Base-by-base conservation (phyloP, 2,113 vertebrate species). In the Bucco capensis region DNA sequence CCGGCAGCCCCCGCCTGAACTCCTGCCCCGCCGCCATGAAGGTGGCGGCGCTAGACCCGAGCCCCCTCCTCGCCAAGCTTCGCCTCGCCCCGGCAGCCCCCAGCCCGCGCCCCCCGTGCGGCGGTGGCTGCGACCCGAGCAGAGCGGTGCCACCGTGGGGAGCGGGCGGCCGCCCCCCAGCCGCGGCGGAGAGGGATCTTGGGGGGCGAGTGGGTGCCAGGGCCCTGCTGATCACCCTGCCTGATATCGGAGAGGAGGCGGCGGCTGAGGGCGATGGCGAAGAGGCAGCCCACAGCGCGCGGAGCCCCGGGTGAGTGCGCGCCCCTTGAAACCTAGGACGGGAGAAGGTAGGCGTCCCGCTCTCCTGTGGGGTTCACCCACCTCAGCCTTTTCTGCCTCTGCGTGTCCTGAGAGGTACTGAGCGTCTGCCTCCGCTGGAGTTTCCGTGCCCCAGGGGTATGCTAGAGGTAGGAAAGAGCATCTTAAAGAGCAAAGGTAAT, bases 201-300 rank as follows among this genome's bases (percentile, higher is more conserved):
- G 90, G 30, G 31, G 67, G 80, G 1, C 65, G 73, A 23, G 25
- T 13, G 31, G 88, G 42, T 2, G 53, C 44, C 80, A 30, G 67
- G 73, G 79, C 44, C 54, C 67, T 83, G 73, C 93, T 90, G 28
- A 18, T 92, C 76, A 76, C 94, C 30, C 86, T 97, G 73, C 97
- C 97, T 1, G 96, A 83, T 90, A 95, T 97, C 51, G 97, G 97
- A 5, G 97, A 98, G 69, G 97, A 97, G 74, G 64, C 79, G 84
- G 58, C 40, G 24, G 89, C 82, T 1, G 97, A 85, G 56, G 53
- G 65, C 31, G 90, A 94, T 40, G 74, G 83, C 7, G 91, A 89
- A 49, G 91, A 94, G 22, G 35, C 54, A 2, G 28, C 53, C n/a
- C 1, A 71, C 38, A 10, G 46, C 35, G 25, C 37, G 10, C 78